Conservation (phyloP, 2,888 invertebrate species). For the Micoletzkya japonica region DNA sequence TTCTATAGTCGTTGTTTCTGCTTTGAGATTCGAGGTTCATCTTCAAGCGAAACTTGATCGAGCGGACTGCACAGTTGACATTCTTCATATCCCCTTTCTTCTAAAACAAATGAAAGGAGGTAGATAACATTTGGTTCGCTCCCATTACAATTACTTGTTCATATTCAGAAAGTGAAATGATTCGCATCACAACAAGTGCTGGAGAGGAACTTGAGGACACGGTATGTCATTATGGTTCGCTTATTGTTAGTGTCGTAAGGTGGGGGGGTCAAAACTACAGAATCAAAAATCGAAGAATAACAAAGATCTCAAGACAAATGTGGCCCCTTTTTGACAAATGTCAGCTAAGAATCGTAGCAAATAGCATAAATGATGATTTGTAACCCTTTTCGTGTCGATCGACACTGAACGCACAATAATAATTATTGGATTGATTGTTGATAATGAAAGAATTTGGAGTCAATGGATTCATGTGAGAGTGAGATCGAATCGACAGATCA, state of each 20-base stretch:
- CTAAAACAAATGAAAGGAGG: slow-evolving; percentile 40
- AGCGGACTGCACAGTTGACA: slow-evolving; percentile 31
- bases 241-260: too few relatives aligned
- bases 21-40: slow-evolving; percentile 33
- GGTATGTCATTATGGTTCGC: too few relatives aligned
- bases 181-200: background rate
- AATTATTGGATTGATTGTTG: background rate
- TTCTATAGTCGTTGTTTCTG: too few relatives aligned
- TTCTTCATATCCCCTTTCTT: slow-evolving; percentile 37
- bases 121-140: slow-evolving; percentile 5
- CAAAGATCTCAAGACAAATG: background rate
- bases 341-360: too few relatives aligned
- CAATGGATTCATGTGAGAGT: slow-evolving; percentile 17
- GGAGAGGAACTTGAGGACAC: slow-evolving; percentile 20
- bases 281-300: too few relatives aligned
- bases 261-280: too few relatives aligned
- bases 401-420: background rate
- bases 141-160: background rate
- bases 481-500: slow-evolving; percentile 28
- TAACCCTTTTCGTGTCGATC: too few relatives aligned
- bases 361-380: too few relatives aligned
- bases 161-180: slow-evolving; percentile 21
- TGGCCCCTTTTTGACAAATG: background rate
- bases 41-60: slow-evolving; percentile 32
- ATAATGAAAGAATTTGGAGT: background rate